A percentile compares a stretch with the other conserved stretches of the same genome.
Evolutionary conservation across 2,797 vertebrate genomes (phyloP).

Genomic region (Lepilemur ruficaudatus): DNA sequence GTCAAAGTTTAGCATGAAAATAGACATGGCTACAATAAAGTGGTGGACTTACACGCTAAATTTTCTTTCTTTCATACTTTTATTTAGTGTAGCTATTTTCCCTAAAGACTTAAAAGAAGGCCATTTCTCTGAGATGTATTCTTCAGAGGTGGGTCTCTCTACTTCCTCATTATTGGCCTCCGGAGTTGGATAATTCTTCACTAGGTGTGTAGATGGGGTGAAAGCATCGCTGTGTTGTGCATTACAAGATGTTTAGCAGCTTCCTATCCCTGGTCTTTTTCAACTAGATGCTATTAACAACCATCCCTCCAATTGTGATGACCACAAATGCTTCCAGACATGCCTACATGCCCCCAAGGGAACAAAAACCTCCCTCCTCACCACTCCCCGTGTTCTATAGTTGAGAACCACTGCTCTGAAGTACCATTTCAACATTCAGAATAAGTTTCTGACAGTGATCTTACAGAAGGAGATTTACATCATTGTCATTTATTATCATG

Average conservation of each 20-base stretch:
- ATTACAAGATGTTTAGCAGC: not conserved
- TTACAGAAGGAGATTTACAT: not conserved
- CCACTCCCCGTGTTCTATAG: not conserved
- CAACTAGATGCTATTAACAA: not conserved
- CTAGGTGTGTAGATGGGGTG: not conserved
- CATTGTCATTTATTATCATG: not conserved
- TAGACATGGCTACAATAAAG: not conserved
- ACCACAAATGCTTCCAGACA: not conserved
- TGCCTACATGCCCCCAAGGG: not conserved
- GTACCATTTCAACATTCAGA: not conserved
- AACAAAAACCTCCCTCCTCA: not conserved
- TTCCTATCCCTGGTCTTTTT: not conserved
- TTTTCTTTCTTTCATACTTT: not conserved
- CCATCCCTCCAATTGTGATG: not conserved
- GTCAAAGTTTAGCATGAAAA: not conserved
- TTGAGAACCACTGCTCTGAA: not conserved
- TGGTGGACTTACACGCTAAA: not conserved
- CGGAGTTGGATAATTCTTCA: not conserved
- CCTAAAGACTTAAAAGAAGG: not conserved
- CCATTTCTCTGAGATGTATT: not conserved
- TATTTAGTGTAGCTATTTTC: not conserved
- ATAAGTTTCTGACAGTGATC: not conserved
- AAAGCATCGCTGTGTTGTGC: fast-evolving
- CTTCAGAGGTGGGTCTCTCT: not conserved
- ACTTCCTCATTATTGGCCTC: not conserved